phyloP scores from a whole-genome alignment of 2,797 vertebrate genomes.

The Gouania willdenowi region DNA sequence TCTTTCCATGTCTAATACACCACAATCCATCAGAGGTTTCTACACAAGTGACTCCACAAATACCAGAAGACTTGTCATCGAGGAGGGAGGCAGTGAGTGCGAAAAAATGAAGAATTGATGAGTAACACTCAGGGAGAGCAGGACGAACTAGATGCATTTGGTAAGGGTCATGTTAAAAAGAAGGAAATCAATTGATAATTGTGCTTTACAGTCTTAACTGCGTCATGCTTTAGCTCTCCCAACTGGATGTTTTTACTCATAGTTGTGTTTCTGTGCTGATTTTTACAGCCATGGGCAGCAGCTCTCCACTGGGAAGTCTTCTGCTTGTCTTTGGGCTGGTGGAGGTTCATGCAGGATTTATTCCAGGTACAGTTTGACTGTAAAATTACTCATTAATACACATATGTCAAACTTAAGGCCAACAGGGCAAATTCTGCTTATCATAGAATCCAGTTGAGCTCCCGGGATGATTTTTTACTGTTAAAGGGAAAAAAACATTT shows the following conservation, averaged over 20 bases:
- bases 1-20: background rate
- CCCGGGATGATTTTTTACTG: too few species aligned
- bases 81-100: too few species aligned
- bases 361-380: too few species aligned
- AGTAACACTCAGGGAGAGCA: too few species aligned
- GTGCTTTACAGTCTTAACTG: background rate
- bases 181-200: background rate
- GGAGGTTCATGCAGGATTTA: conserved; percentile 5
- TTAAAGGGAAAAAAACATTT: too few species aligned
- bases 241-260: background rate
- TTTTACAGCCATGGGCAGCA: conserved; percentile 41
- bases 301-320: background rate
- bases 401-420: too few species aligned
- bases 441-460: too few species aligned
- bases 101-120: background rate
- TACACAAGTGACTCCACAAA: background rate
- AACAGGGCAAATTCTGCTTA: too few species aligned
- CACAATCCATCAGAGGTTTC: conserved; percentile 3
- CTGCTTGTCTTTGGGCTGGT: conserved; percentile 15
- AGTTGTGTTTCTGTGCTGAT: background rate
- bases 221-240: too few species aligned
- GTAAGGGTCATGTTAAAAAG: too few species aligned
- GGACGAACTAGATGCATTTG: background rate
- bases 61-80: conserved; percentile 1
- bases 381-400: background rate